A percentile compares a stretch with the other conserved stretches of the same genome.
Conservation (phyloP, 2,888 invertebrate genomes). For the Polylopha cassiicola region DNA sequence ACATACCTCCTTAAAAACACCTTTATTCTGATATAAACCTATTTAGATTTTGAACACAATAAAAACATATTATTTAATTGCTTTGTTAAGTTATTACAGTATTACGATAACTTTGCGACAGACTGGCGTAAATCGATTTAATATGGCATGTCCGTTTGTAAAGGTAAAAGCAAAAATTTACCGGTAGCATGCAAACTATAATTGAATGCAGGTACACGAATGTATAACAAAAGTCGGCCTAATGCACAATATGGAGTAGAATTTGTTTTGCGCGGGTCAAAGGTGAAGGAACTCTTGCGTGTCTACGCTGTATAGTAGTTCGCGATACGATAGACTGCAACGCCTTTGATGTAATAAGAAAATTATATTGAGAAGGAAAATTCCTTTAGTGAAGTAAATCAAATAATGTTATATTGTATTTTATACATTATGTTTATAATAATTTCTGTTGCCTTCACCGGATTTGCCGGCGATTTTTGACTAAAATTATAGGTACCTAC, state of each 20-base stretch:
- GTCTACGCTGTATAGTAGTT: slow-evolving; percentile 50
- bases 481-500: too few species aligned
- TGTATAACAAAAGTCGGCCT: slow-evolving; percentile 12
- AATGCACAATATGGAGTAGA: slow-evolving; percentile 21
- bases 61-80: too few species aligned
- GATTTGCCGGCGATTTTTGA: too few species aligned
- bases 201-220: slow-evolving; percentile 19
- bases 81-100: too few species aligned
- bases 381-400: background rate
- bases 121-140: too few species aligned
- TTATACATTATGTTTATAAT: background rate
- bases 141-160: too few species aligned
- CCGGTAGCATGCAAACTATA: slow-evolving; percentile 16
- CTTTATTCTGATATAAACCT: too few species aligned
- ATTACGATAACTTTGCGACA: too few species aligned
- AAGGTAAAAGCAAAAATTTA: slow-evolving; percentile 11
- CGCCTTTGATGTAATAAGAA: slow-evolving; percentile 47
- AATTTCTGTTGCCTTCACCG: background rate
- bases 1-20: too few species aligned
- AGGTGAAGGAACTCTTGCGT: slow-evolving; percentile 67
- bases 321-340: slow-evolving; percentile 58
- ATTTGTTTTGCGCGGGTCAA: slow-evolving; percentile 53
- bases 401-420: background rate
- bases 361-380: slow-evolving; percentile 21
- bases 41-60: too few species aligned